Evolutionary conservation across 2,797 vertebrate genomes (phyloP), one percentile per base, ranked within the genome.

Genomic region (Labroides dimidiatus): DNA sequence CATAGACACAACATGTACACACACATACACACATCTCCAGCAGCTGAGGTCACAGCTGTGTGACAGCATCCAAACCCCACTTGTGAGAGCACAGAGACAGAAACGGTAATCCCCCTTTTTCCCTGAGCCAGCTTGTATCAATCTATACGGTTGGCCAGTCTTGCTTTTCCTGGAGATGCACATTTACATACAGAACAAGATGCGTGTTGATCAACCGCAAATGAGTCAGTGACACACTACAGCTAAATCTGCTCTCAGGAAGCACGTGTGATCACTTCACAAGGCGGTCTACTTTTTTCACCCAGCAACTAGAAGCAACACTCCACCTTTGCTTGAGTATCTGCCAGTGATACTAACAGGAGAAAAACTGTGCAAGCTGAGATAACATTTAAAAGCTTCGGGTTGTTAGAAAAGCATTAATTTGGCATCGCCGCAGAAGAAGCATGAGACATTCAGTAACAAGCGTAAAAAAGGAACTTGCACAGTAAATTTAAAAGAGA

Each of bases 41-140:
- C 53, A 72, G 69, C 61, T 69, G 56, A 77, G 72, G 69, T 75
- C 74, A 77, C 81, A 89, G 84, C 72, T 79, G 84, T 80, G 68
- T 76, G 45, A 86, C 36, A 57, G 64, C 43, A 66, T 66, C 66
- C 74, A 75, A 80, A 75, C 52, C n/a, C 56, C 50, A 72, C 56
- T 81, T 60, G 60, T 64, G 59, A 39, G 59, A 67, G 64, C 54
- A 44, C 16, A 58, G 39, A 69, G 68, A 80, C 66, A 61, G 44
- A 71, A 70, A 76, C 37, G 21, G 43, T 64, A 82, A 82, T 78
- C 52, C 56, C 52, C 20, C 8, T 67, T 73, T 78, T 52, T 70
- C 69, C 33, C 56, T 45, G 50, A 77, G 49, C 70, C 27, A 80
- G 51, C 52, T 61, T 71, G 63, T 69, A 72, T 49, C 56, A 77